Conservation (phyloP, 1,140 invertebrate species). For the Andrena cerasifolii region DNA sequence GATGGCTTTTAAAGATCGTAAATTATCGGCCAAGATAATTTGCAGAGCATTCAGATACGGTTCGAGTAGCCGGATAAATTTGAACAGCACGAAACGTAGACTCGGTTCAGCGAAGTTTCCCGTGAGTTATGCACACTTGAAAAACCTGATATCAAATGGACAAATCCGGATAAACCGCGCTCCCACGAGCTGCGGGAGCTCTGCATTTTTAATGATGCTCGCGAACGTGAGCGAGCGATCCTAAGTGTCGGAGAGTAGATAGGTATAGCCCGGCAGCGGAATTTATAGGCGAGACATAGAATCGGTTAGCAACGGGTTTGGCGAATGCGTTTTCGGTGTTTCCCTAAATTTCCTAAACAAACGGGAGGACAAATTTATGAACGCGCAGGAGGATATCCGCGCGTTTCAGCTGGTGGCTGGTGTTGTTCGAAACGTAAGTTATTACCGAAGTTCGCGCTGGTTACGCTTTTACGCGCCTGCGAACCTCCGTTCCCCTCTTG, state of each 20-base stretch:
- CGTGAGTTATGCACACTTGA: no score
- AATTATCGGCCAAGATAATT: constrained; percentile 5
- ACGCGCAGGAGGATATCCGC: neutral
- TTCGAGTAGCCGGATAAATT: no score
- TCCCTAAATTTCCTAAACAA: neutral
- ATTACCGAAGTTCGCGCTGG: neutral
- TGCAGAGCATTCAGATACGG: no score
- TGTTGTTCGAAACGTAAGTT: neutral
- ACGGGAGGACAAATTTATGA: neutral
- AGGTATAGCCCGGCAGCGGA: constrained; percentile 12
- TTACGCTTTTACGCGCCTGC: neutral
- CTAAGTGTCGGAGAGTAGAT: no score
- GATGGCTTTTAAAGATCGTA: constrained; percentile 20
- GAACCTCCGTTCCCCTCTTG: neutral
- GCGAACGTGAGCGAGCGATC: no score
- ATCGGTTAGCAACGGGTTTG: neutral
- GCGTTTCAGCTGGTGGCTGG: neutral
- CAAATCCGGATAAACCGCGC: no score
- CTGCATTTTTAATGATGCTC: no score
- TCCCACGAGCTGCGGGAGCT: no score
- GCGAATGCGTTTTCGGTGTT: neutral
- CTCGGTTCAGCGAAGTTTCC: no score
- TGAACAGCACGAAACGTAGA: no score
- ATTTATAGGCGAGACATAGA: constrained; percentile 29
- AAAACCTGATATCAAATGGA: no score